Conservation (phyloP, 2,888 invertebrate genomes). For the Cenopis cana region DNA sequence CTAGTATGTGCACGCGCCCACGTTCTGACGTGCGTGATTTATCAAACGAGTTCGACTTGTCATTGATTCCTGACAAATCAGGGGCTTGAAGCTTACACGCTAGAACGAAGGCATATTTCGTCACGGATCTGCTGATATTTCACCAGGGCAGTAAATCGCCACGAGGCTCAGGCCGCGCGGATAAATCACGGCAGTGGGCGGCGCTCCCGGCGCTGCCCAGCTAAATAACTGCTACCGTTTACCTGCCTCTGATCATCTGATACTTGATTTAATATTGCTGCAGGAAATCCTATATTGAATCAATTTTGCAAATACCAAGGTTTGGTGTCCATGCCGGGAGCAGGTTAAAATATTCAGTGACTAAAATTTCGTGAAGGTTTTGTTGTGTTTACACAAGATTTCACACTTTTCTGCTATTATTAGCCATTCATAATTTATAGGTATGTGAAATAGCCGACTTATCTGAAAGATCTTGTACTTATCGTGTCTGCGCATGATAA, state of each 20-base stretch:
- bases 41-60: slow-evolving; percentile 44
- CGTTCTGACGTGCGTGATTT: slow-evolving; percentile 37
- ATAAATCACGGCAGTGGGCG: slow-evolving; percentile 82
- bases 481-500: no score
- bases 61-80: slow-evolving; percentile 55
- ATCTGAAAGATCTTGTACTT: no score
- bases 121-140: slow-evolving; percentile 77
- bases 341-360: slow-evolving; percentile 48
- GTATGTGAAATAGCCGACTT: background rate
- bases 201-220: slow-evolving; percentile 65
- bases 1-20: slow-evolving; percentile 26
- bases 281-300: slow-evolving; percentile 57
- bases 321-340: slow-evolving; percentile 48
- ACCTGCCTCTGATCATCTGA: slow-evolving; percentile 81
- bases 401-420: no score
- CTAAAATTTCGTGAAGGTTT: background rate
- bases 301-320: slow-evolving; percentile 51
- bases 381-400: background rate
- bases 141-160: slow-evolving; percentile 74
- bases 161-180: slow-evolving; percentile 55
- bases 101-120: slow-evolving; percentile 55
- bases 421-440: background rate
- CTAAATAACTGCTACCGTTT: slow-evolving; percentile 83
- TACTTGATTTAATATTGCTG: slow-evolving; percentile 79
- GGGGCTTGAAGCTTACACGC: slow-evolving; percentile 57